Evolutionary conservation across 2,113 vertebrate species (phyloP).

Genomic region (Nannobrachium achirus): DNA sequence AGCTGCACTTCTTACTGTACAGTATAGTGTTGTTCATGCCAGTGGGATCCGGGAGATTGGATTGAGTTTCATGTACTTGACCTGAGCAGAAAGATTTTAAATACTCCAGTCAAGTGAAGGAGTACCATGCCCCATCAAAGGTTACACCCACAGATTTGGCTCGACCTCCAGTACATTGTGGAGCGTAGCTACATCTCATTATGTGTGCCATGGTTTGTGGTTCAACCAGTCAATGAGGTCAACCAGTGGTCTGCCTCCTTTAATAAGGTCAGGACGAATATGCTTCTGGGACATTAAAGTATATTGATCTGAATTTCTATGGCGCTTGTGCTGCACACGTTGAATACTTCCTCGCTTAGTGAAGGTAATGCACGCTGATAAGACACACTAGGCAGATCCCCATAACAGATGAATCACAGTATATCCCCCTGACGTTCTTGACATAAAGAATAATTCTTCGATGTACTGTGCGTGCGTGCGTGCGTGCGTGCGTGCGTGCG

Average conservation of each 20-base stretch:
- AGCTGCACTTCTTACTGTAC: conserved; percentile 23
- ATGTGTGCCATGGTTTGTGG: too few relatives aligned
- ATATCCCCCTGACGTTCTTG: too few relatives aligned
- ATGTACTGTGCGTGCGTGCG: too few relatives aligned
- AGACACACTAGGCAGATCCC: too few relatives aligned
- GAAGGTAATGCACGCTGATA: too few relatives aligned
- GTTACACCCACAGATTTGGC: conserved; percentile 71
- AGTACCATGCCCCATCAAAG: conserved; percentile 70
- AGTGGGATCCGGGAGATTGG: conserved; percentile 41
- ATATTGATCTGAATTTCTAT: conserved; percentile 46
- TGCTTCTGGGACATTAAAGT: conserved; percentile 54
- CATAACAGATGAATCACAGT: too few relatives aligned
- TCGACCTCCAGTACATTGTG: conserved; percentile 51
- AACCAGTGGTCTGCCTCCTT: conserved; percentile 48
- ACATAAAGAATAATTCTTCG: too few relatives aligned
- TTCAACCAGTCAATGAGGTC: too few relatives aligned
- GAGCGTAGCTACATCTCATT: too few relatives aligned
- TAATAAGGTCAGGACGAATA: conserved; percentile 50
- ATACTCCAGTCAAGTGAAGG: conserved; percentile 62
- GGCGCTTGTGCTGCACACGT: too few relatives aligned
- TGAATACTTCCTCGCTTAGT: too few relatives aligned
- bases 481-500: too few relatives aligned
- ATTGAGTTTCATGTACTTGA: conserved; percentile 66
- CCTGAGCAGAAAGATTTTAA: conserved; percentile 72
- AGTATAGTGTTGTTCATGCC: conserved; percentile 24